Conservation (phyloP, 2,888 invertebrate genomes). For the Ectemnius continuus region DNA sequence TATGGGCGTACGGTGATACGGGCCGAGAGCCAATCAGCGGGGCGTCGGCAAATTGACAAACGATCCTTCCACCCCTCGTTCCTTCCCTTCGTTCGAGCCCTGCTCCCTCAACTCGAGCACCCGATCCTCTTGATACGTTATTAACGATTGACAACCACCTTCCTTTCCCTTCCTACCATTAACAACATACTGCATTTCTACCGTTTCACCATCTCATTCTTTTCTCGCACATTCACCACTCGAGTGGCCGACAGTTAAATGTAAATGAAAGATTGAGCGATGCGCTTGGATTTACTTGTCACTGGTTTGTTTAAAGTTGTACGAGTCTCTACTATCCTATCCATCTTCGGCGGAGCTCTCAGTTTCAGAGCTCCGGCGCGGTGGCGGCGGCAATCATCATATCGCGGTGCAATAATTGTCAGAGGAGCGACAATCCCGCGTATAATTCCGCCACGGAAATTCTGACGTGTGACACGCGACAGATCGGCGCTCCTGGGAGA, state of each 20-base stretch:
- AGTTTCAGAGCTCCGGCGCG: background rate
- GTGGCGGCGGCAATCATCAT: slow-evolving; percentile 61
- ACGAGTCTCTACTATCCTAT: too few species aligned
- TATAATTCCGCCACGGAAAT: slow-evolving; percentile 58
- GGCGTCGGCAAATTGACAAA: slow-evolving; percentile 66
- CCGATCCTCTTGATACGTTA: slow-evolving; percentile 63
- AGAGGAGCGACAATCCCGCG: slow-evolving; percentile 1
- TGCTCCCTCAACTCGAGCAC: slow-evolving; percentile 43
- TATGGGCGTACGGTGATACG: slow-evolving; percentile 45
- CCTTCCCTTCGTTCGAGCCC: slow-evolving; percentile 32
- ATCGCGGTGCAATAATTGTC: slow-evolving; percentile 23
- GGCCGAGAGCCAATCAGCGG: slow-evolving; percentile 63
- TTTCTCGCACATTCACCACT: background rate
- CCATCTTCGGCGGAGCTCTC: background rate
- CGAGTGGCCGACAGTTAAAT: background rate
- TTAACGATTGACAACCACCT: slow-evolving; percentile 61
- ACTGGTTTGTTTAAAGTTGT: too few species aligned
- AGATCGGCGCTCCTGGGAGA: slow-evolving; percentile 74
- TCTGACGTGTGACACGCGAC: slow-evolving; percentile 75
- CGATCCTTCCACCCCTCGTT: slow-evolving; percentile 58
- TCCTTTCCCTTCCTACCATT: slow-evolving; percentile 5
- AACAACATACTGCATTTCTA: background rate
- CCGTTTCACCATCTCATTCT: background rate
- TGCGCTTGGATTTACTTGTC: too few species aligned
- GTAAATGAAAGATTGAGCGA: too few species aligned